Conservation (phyloP, 2,113 vertebrate species). For the Nesogale talazaci region DNA sequence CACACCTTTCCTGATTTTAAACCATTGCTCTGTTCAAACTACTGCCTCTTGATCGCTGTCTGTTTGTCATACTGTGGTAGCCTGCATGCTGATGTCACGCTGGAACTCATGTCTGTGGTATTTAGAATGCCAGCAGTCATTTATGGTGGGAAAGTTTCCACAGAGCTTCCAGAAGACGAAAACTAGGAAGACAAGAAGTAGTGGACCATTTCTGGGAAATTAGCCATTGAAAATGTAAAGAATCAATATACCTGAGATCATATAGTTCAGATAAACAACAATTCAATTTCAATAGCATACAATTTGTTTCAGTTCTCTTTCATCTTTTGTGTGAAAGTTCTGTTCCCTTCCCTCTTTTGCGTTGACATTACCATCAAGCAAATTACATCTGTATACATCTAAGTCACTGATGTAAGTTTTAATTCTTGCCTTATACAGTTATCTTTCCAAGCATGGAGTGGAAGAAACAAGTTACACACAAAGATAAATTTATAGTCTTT, state of each 20-base stretch:
- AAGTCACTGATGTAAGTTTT: background rate
- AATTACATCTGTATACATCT: background rate
- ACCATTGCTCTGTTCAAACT: too few relatives aligned
- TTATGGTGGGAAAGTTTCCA: too few relatives aligned
- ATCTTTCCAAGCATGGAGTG: slow-evolving; percentile 10
- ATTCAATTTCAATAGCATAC: background rate
- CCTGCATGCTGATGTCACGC: too few relatives aligned
- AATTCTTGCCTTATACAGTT: slow-evolving; percentile 14
- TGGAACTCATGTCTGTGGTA: too few relatives aligned
- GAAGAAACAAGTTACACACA: background rate
- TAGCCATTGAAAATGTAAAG: too few relatives aligned
- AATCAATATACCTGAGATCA: background rate
- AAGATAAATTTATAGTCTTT: background rate
- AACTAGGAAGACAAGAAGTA: too few relatives aligned
- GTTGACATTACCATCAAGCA: background rate
- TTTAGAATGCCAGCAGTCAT: too few relatives aligned
- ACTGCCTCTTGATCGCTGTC: too few relatives aligned
- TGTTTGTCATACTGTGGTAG: too few relatives aligned
- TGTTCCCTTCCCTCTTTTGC: background rate
- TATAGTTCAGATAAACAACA: background rate
- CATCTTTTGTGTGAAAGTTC: background rate
- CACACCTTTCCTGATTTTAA: too few relatives aligned
- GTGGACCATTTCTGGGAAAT: too few relatives aligned
- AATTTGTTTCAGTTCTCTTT: background rate
- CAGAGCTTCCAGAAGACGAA: too few relatives aligned